phyloP scores from a whole-genome alignment of 2,113 vertebrate species.

The Copsychus sechellarum region DNA sequence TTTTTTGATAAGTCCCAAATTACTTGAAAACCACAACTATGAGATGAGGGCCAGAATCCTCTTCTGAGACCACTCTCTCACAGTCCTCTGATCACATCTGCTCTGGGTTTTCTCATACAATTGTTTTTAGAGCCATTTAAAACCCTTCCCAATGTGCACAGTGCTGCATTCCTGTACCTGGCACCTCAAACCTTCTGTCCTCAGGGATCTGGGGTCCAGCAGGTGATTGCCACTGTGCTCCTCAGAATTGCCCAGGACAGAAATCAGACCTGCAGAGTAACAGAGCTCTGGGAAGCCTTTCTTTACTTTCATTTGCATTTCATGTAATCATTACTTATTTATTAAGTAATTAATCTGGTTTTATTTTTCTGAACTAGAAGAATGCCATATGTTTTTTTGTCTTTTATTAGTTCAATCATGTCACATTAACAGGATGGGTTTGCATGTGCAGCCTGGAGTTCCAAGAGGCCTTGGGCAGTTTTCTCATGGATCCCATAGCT shows the following conservation, averaged over 20 bases:
- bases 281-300: background rate
- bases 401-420: conserved; percentile 16
- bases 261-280: background rate
- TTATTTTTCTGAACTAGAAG: conserved; percentile 15
- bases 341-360: background rate
- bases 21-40: background rate
- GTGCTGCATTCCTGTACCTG: background rate
- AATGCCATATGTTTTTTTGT: background rate
- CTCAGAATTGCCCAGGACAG: background rate
- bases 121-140: background rate
- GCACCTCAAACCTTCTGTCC: background rate
- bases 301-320: background rate
- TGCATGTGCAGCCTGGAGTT: background rate
- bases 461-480: background rate
- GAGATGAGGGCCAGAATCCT: background rate
- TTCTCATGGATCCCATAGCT: background rate
- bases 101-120: accelerated
- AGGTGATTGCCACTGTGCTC: background rate
- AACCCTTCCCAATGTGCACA: accelerated
- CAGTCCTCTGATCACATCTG: accelerated
- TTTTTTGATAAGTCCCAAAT: background rate
- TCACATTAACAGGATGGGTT: background rate
- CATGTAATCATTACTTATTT: background rate
- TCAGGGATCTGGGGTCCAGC: background rate
- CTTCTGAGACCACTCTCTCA: background rate